Evolutionary conservation across 2,113 vertebrate genomes (phyloP).

Genomic region (Crotalus helleri): DNA sequence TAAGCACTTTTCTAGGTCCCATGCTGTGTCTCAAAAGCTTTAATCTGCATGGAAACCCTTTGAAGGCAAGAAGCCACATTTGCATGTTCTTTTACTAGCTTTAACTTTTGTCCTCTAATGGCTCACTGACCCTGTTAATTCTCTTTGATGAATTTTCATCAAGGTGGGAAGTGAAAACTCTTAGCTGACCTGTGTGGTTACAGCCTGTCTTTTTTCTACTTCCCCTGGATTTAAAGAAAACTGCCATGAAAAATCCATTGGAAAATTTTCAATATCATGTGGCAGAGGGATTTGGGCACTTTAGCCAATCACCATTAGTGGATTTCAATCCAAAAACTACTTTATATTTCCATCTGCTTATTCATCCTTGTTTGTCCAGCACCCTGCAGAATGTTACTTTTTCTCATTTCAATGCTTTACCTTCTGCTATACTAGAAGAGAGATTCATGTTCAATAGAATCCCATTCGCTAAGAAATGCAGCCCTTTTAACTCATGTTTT

Average conservation of each 20-base stretch:
- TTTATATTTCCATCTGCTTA: neutral
- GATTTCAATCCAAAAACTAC: neutral
- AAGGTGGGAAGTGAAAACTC: neutral
- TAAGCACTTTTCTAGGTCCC: neutral
- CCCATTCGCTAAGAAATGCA: neutral
- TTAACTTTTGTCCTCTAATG: neutral
- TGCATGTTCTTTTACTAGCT: neutral
- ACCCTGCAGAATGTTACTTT: neutral
- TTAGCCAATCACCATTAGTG: neutral
- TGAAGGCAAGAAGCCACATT: neutral
- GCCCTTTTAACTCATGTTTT: neutral
- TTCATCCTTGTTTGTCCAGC: neutral
- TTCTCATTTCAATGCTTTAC: neutral
- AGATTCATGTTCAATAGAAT: neutral
- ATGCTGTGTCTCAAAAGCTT: neutral
- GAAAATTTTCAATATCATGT: neutral
- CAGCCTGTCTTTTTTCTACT: neutral
- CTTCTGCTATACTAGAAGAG: neutral
- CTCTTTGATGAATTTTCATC: neutral
- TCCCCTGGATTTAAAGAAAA: neutral
- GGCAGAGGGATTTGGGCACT: neutral
- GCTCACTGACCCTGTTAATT: neutral
- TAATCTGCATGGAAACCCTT: neutral
- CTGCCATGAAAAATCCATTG: neutral
- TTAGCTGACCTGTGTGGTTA: neutral